phyloP scores from a whole-genome alignment of 2,888 invertebrate species.

The Philhelius pedissequus region DNA sequence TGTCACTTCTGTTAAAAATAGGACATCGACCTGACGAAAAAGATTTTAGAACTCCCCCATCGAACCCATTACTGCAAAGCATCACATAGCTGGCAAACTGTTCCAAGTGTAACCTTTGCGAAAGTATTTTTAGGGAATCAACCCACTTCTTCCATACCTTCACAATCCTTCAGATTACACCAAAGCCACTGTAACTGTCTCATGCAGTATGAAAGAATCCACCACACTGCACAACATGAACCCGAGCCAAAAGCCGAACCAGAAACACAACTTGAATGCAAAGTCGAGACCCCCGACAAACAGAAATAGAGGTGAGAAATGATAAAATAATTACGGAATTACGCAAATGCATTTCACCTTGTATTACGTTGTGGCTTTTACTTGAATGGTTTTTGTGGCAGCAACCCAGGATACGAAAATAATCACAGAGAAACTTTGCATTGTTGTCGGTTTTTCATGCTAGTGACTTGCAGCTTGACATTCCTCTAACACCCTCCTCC shows the following conservation, averaged over 20 bases:
- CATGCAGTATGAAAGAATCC: background rate
- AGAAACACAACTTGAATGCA: background rate
- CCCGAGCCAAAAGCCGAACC: background rate
- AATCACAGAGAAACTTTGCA: slow-evolving; percentile 58
- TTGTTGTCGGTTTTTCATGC: slow-evolving; percentile 55
- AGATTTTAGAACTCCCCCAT: background rate
- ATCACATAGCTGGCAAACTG: background rate
- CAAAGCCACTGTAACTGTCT: background rate
- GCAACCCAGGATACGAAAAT: slow-evolving; percentile 50
- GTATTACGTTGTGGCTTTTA: slow-evolving; percentile 58
- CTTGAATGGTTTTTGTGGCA: slow-evolving; percentile 62
- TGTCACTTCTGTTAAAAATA: background rate
- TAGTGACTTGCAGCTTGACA: slow-evolving; percentile 51
- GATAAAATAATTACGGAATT: slow-evolving; percentile 65
- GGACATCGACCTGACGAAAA: slow-evolving; percentile 17
- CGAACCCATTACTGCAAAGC: background rate
- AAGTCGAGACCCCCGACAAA: background rate
- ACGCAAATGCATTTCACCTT: slow-evolving; percentile 64
- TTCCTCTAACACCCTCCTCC: background rate
- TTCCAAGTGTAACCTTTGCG: background rate
- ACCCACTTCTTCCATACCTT: background rate
- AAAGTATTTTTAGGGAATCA: background rate
- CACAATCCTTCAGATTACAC: background rate
- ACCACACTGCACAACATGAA: background rate
- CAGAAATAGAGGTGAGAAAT: slow-evolving; percentile 57